A percentile compares a stretch with the other conserved stretches of the same genome.
These are phyloP conservation scores for Saccostrea echinata DNA, from an alignment of 1,140 invertebrate genomes.

Conservation along the genomic window DNA sequence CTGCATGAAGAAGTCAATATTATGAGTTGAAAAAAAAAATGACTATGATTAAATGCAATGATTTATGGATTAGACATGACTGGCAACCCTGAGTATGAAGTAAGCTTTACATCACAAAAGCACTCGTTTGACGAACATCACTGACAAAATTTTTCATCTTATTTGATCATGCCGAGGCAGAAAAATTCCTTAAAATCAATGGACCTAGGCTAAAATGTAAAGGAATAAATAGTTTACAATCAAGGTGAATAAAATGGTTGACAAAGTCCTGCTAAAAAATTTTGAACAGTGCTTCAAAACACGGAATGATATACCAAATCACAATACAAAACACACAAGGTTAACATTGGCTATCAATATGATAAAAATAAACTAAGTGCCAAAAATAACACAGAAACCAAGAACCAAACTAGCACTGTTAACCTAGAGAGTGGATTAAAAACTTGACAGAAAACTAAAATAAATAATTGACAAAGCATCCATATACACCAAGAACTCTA, in stretches of 20 bases:
- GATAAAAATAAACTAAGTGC: constrained; percentile 2
- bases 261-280: neutral
- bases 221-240: neutral
- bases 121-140: neutral
- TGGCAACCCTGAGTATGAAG: constrained; percentile 37
- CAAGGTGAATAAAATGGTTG: neutral
- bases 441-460: neutral
- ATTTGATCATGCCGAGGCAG: neutral
- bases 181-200: constrained; percentile 6
- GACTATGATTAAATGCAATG: constrained; percentile 30
- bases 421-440: neutral
- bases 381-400: constrained; percentile 24
- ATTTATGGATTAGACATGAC: constrained; percentile 19
- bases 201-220: constrained; percentile 5
- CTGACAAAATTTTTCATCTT: neutral
- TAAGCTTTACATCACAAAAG: constrained; percentile 39
- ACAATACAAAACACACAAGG: constrained; percentile 25
- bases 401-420: constrained; percentile 16
- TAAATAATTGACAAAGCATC: constrained; percentile 6
- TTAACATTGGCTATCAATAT: constrained; percentile 18
- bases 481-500: neutral
- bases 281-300: constrained; percentile 1
- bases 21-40: neutral
- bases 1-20: neutral
- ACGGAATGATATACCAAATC: constrained; percentile 37